A percentile compares a stretch with the other conserved stretches of the same genome.
These are phyloP conservation scores for Maniola hyperantus DNA, from an alignment of 2,888 invertebrate species.

Conservation along the genomic window DNA sequence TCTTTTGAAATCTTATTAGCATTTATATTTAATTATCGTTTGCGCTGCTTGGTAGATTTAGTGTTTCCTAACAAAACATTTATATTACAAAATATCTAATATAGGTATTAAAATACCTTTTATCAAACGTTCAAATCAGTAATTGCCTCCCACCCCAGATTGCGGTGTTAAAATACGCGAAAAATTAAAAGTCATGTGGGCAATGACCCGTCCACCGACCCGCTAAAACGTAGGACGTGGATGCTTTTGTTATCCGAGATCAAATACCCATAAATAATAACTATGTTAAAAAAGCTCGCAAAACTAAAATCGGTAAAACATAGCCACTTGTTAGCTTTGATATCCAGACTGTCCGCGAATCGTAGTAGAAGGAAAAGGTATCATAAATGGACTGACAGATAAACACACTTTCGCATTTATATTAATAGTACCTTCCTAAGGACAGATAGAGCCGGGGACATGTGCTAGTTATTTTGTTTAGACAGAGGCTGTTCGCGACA, in stretches of 20 bases:
- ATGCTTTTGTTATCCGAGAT: constrained; percentile 5
- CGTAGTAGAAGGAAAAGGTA: too few relatives aligned
- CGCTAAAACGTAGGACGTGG: neutral
- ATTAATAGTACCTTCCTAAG: too few relatives aligned
- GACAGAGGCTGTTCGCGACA: constrained; percentile 5
- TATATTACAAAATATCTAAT: neutral
- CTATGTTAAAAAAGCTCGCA: neutral
- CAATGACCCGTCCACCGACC: constrained; percentile 1
- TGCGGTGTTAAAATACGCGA: neutral
- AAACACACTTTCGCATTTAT: too few relatives aligned
- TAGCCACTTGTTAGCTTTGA: neutral
- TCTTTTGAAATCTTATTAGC: too few relatives aligned
- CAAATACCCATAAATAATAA: neutral
- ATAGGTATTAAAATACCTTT: neutral
- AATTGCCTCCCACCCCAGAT: neutral
- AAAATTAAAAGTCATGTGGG: constrained; percentile 7
- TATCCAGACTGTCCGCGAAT: neutral
- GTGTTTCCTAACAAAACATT: too few relatives aligned
- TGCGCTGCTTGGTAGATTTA: too few relatives aligned
- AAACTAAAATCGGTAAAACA: neutral
- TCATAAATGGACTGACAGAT: too few relatives aligned
- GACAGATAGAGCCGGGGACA: too few relatives aligned
- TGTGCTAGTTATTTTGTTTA: neutral
- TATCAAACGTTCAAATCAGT: neutral
- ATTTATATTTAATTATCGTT: too few relatives aligned